A percentile compares a stretch with the other conserved stretches of the same genome.
Conservation (phyloP, 2,113 vertebrate species). For the Thamnaconus septentrionalis region DNA sequence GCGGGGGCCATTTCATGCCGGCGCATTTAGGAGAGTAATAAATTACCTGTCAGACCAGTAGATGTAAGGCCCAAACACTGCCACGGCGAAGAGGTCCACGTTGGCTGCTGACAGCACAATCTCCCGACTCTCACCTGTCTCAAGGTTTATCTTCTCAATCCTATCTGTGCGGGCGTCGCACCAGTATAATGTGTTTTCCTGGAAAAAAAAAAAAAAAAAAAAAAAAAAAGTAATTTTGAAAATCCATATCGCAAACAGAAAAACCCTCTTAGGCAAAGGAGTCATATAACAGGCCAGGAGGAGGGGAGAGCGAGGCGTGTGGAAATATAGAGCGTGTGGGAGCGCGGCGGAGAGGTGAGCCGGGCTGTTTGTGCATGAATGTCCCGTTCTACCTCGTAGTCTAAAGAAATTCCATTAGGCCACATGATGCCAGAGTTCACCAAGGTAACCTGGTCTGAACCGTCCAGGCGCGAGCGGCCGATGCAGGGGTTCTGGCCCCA, state of each 20-base stretch:
- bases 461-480: slow-evolving; percentile 89
- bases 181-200: slow-evolving; percentile 99
- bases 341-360: background rate
- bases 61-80: slow-evolving; percentile 98
- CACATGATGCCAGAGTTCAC: slow-evolving; percentile 90
- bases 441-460: slow-evolving; percentile 90
- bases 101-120: slow-evolving; percentile 95
- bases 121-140: slow-evolving; percentile 93
- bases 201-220: slow-evolving; percentile 73
- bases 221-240: slow-evolving; percentile 75
- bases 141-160: slow-evolving; percentile 99
- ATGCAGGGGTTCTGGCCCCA: slow-evolving; percentile 97
- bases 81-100: slow-evolving; percentile 97
- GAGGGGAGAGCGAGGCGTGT: slow-evolving; percentile 41
- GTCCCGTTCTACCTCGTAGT: slow-evolving; percentile 86
- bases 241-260: slow-evolving; percentile 67
- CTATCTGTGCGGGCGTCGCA: slow-evolving; percentile 98
- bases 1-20: slow-evolving; percentile 56
- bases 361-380: background rate
- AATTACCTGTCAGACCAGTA: slow-evolving; percentile 99
- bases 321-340: no score
- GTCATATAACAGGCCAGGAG: slow-evolving; percentile 65
- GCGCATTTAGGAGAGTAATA: slow-evolving; percentile 87
- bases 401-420: slow-evolving; percentile 97
- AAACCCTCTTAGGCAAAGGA: slow-evolving; percentile 28